These are phyloP conservation scores for Drosophila borealis DNA, from an alignment of 2,888 invertebrate species.

Conservation along the genomic window DNA sequence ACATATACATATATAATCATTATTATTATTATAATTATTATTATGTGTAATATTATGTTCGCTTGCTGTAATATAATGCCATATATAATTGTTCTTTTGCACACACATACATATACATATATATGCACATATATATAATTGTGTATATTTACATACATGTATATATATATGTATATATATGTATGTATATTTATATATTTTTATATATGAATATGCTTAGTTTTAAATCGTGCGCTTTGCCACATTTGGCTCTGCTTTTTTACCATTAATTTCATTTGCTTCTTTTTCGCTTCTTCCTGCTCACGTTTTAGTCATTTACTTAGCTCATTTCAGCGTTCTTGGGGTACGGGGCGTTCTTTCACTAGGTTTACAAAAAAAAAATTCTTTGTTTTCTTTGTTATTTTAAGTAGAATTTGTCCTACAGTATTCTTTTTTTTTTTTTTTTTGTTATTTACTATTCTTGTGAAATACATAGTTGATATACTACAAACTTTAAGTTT, in stretches of 20 bases:
- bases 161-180: constrained; percentile 38
- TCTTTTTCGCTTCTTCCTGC: constrained; percentile 11
- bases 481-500: constrained; percentile 73
- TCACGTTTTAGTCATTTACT: constrained; percentile 28
- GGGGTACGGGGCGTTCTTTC: constrained; percentile 41
- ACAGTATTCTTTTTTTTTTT: constrained; percentile 55
- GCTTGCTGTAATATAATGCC: constrained; percentile 73
- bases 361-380: constrained; percentile 73
- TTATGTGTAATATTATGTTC: constrained; percentile 58
- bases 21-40: constrained; percentile 44
- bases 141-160: constrained; percentile 14
- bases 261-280: constrained; percentile 1
- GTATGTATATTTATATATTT: constrained; percentile 39
- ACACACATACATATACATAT: constrained; percentile 31
- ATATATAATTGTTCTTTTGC: constrained; percentile 63
- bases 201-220: constrained; percentile 55
- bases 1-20: constrained; percentile 66
- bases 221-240: constrained; percentile 32
- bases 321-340: constrained; percentile 44
- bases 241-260: constrained; percentile 27
- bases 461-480: constrained; percentile 75
- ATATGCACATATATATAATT: constrained; percentile 30
- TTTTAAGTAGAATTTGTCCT: constrained; percentile 69
- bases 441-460: constrained; percentile 58
- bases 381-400: constrained; percentile 33